A percentile compares a stretch with the other conserved stretches of the same genome.
Conservation (phyloP, 2,797 vertebrate genomes). For the Hozukius guyotensis region DNA sequence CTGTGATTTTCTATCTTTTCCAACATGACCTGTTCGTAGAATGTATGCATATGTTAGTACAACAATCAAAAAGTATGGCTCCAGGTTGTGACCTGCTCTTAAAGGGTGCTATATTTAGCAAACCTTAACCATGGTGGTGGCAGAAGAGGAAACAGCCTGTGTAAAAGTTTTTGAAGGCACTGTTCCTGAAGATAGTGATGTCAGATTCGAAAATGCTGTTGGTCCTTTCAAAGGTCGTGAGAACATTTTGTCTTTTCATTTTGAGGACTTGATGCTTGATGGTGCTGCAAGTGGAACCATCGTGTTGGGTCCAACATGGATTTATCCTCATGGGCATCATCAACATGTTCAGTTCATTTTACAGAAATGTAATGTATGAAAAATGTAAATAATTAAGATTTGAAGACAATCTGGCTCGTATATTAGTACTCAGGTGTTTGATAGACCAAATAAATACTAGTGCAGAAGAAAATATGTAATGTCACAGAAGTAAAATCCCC, state of each 20-base stretch:
- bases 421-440: neutral
- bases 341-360: neutral
- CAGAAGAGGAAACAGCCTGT: neutral
- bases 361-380: neutral
- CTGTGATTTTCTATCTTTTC: neutral
- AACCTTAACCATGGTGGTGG: neutral
- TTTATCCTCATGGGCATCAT: neutral
- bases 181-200: neutral
- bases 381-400: neutral
- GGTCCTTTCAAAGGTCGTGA: neutral
- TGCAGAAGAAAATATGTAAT: neutral
- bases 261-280: neutral
- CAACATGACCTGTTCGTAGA: neutral
- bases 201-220: neutral
- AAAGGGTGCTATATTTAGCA: neutral
- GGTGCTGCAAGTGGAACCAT: neutral
- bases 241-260: neutral
- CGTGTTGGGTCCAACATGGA: accelerated
- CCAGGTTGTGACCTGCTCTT: neutral
- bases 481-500: neutral
- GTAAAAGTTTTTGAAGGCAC: neutral
- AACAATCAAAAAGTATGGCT: neutral
- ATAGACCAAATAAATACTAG: neutral
- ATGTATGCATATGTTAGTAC: neutral
- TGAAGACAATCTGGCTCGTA: neutral